Evolutionary conservation across 2,113 vertebrate genomes (phyloP).

Genomic region (Dipodomys merriami): DNA sequence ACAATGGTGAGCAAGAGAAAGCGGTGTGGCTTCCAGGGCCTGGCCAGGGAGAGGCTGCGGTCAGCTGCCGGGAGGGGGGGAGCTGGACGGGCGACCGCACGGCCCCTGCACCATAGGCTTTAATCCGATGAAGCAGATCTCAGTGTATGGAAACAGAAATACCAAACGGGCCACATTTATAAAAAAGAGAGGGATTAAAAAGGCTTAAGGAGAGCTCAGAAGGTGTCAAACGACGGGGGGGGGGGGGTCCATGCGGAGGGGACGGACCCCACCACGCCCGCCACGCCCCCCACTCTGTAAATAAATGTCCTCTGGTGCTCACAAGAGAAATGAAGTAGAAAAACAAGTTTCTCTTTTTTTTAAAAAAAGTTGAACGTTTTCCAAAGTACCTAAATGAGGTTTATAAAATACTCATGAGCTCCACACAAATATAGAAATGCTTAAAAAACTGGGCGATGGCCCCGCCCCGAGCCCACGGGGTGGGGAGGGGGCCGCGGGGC

Average conservation of each 20-base stretch:
- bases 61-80: no score
- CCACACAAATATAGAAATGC: constrained; percentile 69
- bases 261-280: not conserved
- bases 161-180: not conserved
- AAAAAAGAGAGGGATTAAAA: not conserved
- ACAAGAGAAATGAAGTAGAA: constrained; percentile 72
- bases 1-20: not conserved
- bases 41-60: not conserved
- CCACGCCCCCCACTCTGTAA: not conserved
- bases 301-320: constrained; percentile 32
- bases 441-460: constrained; percentile 54
- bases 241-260: not conserved
- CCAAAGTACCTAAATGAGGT: constrained; percentile 67
- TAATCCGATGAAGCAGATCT: not conserved
- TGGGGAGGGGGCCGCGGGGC: not conserved
- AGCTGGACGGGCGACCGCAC: no score
- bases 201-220: not conserved
- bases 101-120: no score
- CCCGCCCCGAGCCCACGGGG: not conserved
- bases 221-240: not conserved
- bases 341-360: constrained; percentile 50
- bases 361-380: constrained; percentile 74
- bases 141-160: not conserved
- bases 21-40: not conserved
- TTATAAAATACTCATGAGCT: constrained; percentile 65